Conservation (phyloP, 2,797 vertebrate species). For the Liparis tanakae region DNA sequence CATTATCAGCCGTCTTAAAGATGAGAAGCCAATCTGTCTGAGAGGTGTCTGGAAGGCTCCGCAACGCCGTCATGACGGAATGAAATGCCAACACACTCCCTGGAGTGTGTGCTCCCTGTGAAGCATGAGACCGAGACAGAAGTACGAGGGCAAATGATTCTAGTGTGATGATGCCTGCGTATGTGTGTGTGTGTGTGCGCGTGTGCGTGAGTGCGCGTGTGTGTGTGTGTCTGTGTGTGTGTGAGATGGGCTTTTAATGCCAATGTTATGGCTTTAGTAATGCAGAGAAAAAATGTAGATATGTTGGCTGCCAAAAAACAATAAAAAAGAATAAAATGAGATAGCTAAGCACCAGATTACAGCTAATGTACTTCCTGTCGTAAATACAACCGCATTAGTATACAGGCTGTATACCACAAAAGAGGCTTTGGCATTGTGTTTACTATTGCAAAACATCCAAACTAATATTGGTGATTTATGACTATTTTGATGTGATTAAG, state of each 20-base stretch:
- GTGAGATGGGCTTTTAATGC: constrained; percentile 61
- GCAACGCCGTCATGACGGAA: constrained; percentile 64
- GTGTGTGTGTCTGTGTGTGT: constrained; percentile 2
- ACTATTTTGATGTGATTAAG: not conserved
- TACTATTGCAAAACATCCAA: constrained; percentile 15
- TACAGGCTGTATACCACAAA: constrained; percentile 10
- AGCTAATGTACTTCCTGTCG: constrained; percentile 27
- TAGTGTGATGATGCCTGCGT: constrained; percentile 37
- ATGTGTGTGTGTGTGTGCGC: constrained; percentile 12
- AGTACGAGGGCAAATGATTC: constrained; percentile 31
- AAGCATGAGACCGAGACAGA: constrained; percentile 12
- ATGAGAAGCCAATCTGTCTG: constrained; percentile 81
- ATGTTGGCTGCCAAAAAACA: constrained; percentile 48
- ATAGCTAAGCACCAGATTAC: constrained; percentile 42
- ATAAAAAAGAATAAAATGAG: constrained; percentile 48
- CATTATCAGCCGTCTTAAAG: constrained; percentile 80
- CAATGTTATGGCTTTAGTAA: constrained; percentile 51
- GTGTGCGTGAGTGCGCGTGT: not conserved
- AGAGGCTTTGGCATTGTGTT: constrained; percentile 5
- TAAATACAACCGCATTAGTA: constrained; percentile 21
- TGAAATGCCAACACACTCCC: constrained; percentile 71
- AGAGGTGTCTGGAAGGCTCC: constrained; percentile 76
- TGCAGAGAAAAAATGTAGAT: constrained; percentile 34
- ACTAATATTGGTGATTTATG: constrained; percentile 2
- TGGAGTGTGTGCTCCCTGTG: constrained; percentile 28